Evolutionary conservation across 2,113 vertebrate genomes (phyloP).

Genomic region (Monopterus albus): DNA sequence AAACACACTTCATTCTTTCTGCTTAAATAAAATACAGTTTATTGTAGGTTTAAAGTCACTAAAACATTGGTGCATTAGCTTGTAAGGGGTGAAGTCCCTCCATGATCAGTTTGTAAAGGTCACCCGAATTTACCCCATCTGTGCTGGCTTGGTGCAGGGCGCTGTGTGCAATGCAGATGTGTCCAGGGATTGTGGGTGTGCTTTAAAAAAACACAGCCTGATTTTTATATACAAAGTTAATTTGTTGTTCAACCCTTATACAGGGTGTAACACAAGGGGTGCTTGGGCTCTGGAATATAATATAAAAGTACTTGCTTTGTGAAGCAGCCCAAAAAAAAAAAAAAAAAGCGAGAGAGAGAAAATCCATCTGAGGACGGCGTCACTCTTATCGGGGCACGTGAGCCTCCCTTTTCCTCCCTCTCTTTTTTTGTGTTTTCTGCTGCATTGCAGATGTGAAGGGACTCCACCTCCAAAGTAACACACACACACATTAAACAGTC

Average conservation of each 20-base stretch:
- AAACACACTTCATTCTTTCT: conserved; percentile 21
- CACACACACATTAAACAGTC: conserved; percentile 37
- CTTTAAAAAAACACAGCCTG: conserved; percentile 37
- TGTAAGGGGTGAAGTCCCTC: conserved; percentile 59
- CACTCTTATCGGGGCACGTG: conserved; percentile 65
- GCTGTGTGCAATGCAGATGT: conserved; percentile 70
- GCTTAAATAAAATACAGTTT: conserved; percentile 17
- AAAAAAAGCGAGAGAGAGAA: conserved; percentile 17
- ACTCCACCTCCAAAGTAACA: conserved; percentile 80
- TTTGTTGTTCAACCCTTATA: not conserved
- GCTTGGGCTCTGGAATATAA: not conserved
- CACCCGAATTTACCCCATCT: conserved; percentile 66
- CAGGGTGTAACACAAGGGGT: conserved; percentile 16
- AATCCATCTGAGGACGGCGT: conserved; percentile 52
- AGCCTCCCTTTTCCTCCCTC: conserved; percentile 57
- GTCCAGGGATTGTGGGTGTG: conserved; percentile 19
- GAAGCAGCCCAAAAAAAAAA: conserved; percentile 7
- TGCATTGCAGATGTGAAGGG: conserved; percentile 86
- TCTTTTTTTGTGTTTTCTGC: conserved; percentile 78
- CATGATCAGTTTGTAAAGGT: conserved; percentile 67
- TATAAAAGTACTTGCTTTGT: conserved; percentile 11
- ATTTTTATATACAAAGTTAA: conserved; percentile 10
- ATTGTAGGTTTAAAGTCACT: conserved; percentile 36
- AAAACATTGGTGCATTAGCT: conserved; percentile 23
- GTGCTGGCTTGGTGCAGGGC: conserved; percentile 39